These are phyloP conservation scores for Pogonophryne albipinna DNA, from an alignment of 2,797 vertebrate genomes.

Conservation along the genomic window DNA sequence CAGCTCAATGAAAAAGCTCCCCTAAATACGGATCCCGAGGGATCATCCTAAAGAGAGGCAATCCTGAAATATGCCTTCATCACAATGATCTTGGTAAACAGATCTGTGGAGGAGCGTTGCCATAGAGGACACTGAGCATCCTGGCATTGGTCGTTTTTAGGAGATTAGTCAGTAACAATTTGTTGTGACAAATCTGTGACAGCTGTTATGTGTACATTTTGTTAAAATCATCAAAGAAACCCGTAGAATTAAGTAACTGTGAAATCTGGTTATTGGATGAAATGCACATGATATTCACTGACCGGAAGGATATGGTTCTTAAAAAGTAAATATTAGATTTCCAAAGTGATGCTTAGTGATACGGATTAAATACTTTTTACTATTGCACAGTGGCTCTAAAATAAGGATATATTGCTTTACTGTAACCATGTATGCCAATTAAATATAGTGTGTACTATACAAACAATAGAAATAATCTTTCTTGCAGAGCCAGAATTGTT, in stretches of 20 bases:
- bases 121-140: constrained; percentile 33
- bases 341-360: neutral
- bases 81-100: constrained; percentile 45
- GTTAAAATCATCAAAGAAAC: constrained; percentile 13
- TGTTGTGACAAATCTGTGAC: constrained; percentile 38
- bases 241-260: constrained; percentile 16
- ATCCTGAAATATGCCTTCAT: constrained; percentile 48
- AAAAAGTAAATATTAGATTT: constrained; percentile 17
- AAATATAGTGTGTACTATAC: neutral
- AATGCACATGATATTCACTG: constrained; percentile 18
- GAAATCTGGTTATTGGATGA: constrained; percentile 39
- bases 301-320: neutral
- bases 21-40: constrained; percentile 46
- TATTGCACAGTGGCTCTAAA: neutral
- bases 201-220: constrained; percentile 22
- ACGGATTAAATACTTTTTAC: neutral
- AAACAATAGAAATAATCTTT: neutral
- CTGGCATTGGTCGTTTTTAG: constrained; percentile 33
- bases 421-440: neutral
- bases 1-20: constrained; percentile 59
- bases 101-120: constrained; percentile 37
- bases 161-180: constrained; percentile 43
- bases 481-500: neutral
- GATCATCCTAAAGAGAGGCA: constrained; percentile 65
- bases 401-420: neutral